phyloP scores from a whole-genome alignment of 2,888 invertebrate species.

The Amblyjoppa proteus region DNA sequence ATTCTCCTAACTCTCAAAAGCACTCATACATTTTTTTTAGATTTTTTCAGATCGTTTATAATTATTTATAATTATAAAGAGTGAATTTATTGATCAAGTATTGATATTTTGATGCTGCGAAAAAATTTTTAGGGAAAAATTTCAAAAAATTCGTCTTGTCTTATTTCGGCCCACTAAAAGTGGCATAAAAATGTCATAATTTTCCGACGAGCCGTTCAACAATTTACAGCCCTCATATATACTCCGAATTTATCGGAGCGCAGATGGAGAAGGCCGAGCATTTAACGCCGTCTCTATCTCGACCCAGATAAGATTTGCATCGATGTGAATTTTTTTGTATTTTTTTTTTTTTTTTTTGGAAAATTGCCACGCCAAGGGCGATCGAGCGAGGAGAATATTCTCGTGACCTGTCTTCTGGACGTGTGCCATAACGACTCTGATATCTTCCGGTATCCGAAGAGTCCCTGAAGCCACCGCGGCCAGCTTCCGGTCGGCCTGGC shows the following conservation, averaged over 20 bases:
- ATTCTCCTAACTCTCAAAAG: too few relatives aligned
- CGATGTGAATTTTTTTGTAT: not conserved
- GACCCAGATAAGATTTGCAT: slow-evolving; percentile 47
- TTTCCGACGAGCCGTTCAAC: too few relatives aligned
- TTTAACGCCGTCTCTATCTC: slow-evolving; percentile 16
- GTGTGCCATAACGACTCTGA: slow-evolving; percentile 72
- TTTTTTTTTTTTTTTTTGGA: slow-evolving; percentile 45
- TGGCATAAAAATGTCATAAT: too few relatives aligned
- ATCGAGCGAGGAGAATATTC: slow-evolving; percentile 47
- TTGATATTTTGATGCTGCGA: too few relatives aligned
- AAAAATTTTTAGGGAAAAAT: not conserved
- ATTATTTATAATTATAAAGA: too few relatives aligned
- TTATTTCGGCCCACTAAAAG: too few relatives aligned
- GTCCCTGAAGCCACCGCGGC: slow-evolving; percentile 59
- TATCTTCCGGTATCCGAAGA: slow-evolving; percentile 70
- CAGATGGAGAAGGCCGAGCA: not conserved
- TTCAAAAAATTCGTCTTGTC: not conserved
- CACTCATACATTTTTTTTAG: too few relatives aligned
- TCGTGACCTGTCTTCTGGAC: slow-evolving; percentile 76
- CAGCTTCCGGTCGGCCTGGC: slow-evolving; percentile 68
- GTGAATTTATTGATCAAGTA: too few relatives aligned
- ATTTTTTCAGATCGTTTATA: too few relatives aligned
- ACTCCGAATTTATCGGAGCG: not conserved
- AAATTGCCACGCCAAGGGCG: slow-evolving; percentile 27
- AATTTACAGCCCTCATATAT: not conserved